phyloP scores from a whole-genome alignment of 2,113 vertebrate species.

The Gadus macrocephalus region DNA sequence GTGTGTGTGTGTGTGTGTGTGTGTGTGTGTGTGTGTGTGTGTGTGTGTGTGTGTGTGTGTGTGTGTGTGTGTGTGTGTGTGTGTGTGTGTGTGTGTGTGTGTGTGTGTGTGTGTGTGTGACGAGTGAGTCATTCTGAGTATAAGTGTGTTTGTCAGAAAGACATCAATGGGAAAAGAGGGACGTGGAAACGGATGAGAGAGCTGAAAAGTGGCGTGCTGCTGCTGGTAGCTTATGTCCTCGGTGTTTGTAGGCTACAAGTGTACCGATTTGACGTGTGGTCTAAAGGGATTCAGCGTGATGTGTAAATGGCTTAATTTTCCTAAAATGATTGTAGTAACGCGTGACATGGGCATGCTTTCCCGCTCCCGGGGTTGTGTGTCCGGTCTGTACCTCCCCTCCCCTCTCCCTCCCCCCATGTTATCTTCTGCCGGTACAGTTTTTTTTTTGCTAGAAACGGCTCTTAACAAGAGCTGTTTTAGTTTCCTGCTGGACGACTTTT shows the following conservation, averaged over 20 bases:
- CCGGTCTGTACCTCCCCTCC: neutral
- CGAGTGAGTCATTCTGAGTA: neutral
- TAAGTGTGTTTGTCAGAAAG: constrained; percentile 17
- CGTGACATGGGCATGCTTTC: neutral
- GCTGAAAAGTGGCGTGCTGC: constrained; percentile 27
- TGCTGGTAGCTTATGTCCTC: constrained; percentile 38
- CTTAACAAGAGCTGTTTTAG: no score
- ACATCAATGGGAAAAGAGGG: constrained; percentile 19
- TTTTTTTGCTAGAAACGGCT: neutral
- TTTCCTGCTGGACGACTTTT: no score
- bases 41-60: no score
- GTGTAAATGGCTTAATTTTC: neutral
- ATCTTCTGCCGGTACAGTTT: neutral
- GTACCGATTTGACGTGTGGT: neutral
- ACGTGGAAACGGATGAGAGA: constrained; percentile 16
- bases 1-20: no score
- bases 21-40: no score
- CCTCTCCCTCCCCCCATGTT: neutral
- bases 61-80: no score
- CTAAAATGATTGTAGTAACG: neutral
- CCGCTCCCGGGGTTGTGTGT: neutral
- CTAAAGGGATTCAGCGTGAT: no score
- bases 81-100: no score
- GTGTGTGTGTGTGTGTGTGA: neutral
- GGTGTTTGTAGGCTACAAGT: neutral